A percentile compares a stretch with the other conserved stretches of the same genome.
Conservation (phyloP, 2,797 vertebrate genomes). For the Macropus fuliginosus region DNA sequence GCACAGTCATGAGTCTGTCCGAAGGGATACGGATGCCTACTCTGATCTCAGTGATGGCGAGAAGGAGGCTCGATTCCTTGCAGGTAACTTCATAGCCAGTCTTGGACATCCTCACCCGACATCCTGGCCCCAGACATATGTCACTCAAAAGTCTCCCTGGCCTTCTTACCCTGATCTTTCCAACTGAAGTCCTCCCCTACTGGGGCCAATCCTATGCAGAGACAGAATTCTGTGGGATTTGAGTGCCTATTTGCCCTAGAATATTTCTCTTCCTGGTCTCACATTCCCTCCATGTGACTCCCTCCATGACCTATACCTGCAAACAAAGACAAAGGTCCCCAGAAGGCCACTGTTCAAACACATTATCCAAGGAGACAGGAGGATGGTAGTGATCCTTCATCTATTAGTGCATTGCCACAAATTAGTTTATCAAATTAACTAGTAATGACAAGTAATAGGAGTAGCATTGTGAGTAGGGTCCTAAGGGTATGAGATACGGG, state of each 20-base stretch:
- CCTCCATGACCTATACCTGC: not conserved
- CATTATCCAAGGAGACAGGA: slow-evolving; percentile 27
- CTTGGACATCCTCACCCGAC: not conserved
- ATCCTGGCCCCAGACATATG: not conserved
- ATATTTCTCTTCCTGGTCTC: not conserved
- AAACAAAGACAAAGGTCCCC: not conserved
- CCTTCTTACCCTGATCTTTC: not conserved
- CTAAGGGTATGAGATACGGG: not conserved
- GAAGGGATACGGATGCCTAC: slow-evolving; percentile 95
- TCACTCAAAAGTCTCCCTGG: not conserved
- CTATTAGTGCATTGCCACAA: not conserved
- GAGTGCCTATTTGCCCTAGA: not conserved
- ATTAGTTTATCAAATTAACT: not conserved
- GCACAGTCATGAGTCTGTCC: slow-evolving; percentile 86
- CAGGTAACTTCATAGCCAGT: slow-evolving; percentile 86
- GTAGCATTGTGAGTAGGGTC: not conserved
- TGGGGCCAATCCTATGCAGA: not conserved
- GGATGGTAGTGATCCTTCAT: not conserved
- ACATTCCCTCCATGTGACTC: not conserved
- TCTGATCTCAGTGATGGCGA: slow-evolving; percentile 98
- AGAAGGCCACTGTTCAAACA: not conserved
- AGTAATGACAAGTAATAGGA: not conserved
- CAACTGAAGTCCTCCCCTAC: not conserved
- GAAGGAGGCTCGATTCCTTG: slow-evolving; percentile 97
- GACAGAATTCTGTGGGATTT: not conserved